These are phyloP conservation scores for Chymomyza costata DNA, from an alignment of 1,140 invertebrate species.

Conservation along the genomic window DNA sequence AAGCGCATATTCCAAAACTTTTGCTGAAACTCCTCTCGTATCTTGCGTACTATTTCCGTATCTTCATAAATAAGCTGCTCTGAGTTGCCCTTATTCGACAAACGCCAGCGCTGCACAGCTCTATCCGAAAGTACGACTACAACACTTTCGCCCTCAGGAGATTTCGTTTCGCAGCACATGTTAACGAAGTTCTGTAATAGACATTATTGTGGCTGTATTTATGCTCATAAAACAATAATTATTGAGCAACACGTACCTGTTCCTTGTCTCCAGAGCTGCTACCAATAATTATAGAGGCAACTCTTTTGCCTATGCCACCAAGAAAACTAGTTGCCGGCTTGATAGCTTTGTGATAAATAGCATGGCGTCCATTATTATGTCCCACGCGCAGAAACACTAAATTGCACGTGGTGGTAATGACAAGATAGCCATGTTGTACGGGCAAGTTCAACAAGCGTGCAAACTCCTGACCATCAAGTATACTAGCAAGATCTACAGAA, in stretches of 20 bases:
- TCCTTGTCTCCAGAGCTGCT: slow-evolving; percentile 83
- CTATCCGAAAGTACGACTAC: slow-evolving; percentile 64
- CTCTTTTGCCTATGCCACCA: slow-evolving; percentile 88
- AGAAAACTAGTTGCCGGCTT: slow-evolving; percentile 89
- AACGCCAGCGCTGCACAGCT: slow-evolving; percentile 62
- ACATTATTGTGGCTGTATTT: not conserved
- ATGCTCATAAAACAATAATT: not conserved
- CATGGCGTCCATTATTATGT: slow-evolving; percentile 79
- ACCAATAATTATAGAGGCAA: slow-evolving; percentile 92
- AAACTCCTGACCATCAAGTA: slow-evolving; percentile 90
- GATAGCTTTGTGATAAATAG: slow-evolving; percentile 83
- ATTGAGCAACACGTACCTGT: slow-evolving; percentile 79
- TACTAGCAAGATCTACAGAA: slow-evolving; percentile 89
- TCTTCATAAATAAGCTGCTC: slow-evolving; percentile 71
- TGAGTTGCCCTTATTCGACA: slow-evolving; percentile 54
- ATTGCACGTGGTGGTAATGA: slow-evolving; percentile 94
- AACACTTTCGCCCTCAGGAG: slow-evolving; percentile 32
- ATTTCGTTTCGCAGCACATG: slow-evolving; percentile 51
- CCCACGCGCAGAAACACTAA: slow-evolving; percentile 85
- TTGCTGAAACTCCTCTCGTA: slow-evolving; percentile 60
- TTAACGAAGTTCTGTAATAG: slow-evolving; percentile 48
- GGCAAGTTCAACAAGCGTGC: slow-evolving; percentile 83
- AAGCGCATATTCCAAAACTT: slow-evolving; percentile 65
- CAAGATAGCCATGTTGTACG: slow-evolving; percentile 85
- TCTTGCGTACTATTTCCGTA: slow-evolving; percentile 52